Evolutionary conservation across 1,140 invertebrate genomes (phyloP).

Genomic region (Leptinotarsa lineolata): DNA sequence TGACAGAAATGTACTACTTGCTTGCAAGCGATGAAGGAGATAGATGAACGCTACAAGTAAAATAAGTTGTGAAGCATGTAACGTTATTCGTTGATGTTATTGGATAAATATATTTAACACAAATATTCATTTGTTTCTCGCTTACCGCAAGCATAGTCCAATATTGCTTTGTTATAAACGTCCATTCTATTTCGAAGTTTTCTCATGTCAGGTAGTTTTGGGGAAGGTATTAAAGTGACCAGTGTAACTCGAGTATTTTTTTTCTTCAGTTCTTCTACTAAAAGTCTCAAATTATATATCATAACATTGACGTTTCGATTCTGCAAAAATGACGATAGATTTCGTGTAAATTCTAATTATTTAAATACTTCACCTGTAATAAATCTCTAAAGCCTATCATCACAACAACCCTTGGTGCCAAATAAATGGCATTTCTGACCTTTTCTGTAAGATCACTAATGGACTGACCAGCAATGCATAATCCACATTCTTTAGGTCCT

Average conservation of each 20-base stretch:
- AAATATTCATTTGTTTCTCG: too few relatives aligned
- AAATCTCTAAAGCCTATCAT: slow-evolving; percentile 45
- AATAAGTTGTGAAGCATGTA: too few relatives aligned
- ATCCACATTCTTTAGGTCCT: slow-evolving; percentile 41
- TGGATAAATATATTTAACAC: too few relatives aligned
- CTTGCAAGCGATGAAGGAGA: too few relatives aligned
- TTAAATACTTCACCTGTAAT: slow-evolving; percentile 29
- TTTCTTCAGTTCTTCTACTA: slow-evolving; percentile 40
- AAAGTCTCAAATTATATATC: slow-evolving; percentile 40
- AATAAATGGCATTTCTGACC: slow-evolving; percentile 30
- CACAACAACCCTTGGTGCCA: slow-evolving; percentile 43
- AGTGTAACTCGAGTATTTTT: slow-evolving; percentile 40
- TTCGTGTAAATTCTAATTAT: slow-evolving; percentile 3
- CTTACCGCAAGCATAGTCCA: slow-evolving; percentile 36
- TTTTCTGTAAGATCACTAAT: slow-evolving; percentile 40
- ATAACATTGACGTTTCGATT: slow-evolving; percentile 38
- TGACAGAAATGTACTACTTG: too few relatives aligned
- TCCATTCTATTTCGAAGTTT: slow-evolving; percentile 35
- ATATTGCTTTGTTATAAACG: slow-evolving; percentile 40
- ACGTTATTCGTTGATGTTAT: too few relatives aligned
- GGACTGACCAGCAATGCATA: slow-evolving; percentile 35
- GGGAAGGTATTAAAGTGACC: slow-evolving; percentile 41
- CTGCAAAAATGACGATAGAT: slow-evolving; percentile 26
- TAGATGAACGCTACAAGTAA: too few relatives aligned
- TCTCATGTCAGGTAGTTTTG: slow-evolving; percentile 34